Evolutionary conservation across 2,888 invertebrate species (phyloP), one percentile per base, ranked within the genome.

Genomic region (Cephus runcator): DNA sequence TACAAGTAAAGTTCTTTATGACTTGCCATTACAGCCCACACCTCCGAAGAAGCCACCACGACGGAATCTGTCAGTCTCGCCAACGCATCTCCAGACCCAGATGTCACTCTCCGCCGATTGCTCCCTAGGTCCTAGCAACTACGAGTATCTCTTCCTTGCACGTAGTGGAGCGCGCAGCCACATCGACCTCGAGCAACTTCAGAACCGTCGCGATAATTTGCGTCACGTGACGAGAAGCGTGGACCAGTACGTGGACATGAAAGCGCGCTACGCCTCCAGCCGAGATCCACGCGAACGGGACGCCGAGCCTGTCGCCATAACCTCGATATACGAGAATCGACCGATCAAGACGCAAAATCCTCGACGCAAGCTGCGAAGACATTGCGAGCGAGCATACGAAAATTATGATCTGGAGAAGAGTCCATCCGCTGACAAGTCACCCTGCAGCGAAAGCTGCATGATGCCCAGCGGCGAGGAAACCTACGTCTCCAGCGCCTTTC

Each of bases 21-120:
- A 56, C 2, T 56, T 56, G 1, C 68, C 82, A 76, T 91, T 91
- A 73, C 93, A 96, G 96, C 96, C 96, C 76, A 96, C 96, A 77
- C 97, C 97, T 77, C 97, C 97, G 74, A 97, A 97, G 93, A 97
- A 97, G 92, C 97, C 97, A 81, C 97, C 97, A 3, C 93, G 97
- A 76, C 93, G 97, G 84, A 97, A 97, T 91, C 93, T 97, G 77
- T 96, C 97, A 23, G 96, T 97, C 80, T 97, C 97, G 31, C 97
- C 97, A 34, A 97, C 97, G 36, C 97, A 97, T 89, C 90, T 94
- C 75, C 93, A 93, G 83, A 92, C 92, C 12, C 93, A 93, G 69
- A 93, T 93, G 93, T 93, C 93, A 4, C 89, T 93, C 81, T 93
- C 93, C 0, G 93, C 93, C 2, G 94, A 93, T 82, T 89, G 91